Base-by-base conservation (phyloP, 1,140 invertebrate genomes). In the Zaprionus inermis region DNA sequence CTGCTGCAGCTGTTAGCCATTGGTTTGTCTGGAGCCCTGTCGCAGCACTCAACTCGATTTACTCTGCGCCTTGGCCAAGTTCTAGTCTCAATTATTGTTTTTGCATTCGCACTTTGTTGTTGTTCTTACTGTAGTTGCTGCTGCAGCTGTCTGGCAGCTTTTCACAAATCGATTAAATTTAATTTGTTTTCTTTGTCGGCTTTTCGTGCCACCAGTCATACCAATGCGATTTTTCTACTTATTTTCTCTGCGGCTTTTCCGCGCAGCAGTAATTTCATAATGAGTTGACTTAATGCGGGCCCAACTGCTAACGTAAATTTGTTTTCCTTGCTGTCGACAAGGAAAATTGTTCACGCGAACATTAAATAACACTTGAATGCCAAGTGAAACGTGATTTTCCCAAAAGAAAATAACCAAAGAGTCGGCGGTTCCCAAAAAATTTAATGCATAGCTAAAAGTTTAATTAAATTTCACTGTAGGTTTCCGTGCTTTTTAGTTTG, bases 121-220 rank as follows among this genome's bases (percentile, higher is more conserved):
- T 56, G 24, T 14, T 79, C 36, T 66, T 36, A n/a, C 57, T 58
- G 61, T 51, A 57, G 38, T 20, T 64, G 38, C 4, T 65, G 34
- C 24, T 44, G 56, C 22, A 24, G 57, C 46, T 82, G 56, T 72
- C 78, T 88, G 85, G 61, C 78, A 76, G 77, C 68, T 73, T 84
- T 85, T 83, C 73, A 82, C 79, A 86, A 91, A 91, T 91, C 89
- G 89, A 91, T 89, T 91, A 85, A 89, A 91, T 86, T 91, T 91
- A 91, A 91, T 91, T 91, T 86, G 81, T 89, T 91, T 91, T 91
- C 69, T 74, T 86, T 76, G 65, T 67, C 75, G 77, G 65, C 79
- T 76, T 68, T 76, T 76, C 66, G 55, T 64, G 56, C 70, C 76
- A 70, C 75, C 70, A 72, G 63, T 79, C 79, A 79, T 54, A 38